Conservation (phyloP, 2,888 invertebrate genomes). For the Cheilosia urbana region DNA sequence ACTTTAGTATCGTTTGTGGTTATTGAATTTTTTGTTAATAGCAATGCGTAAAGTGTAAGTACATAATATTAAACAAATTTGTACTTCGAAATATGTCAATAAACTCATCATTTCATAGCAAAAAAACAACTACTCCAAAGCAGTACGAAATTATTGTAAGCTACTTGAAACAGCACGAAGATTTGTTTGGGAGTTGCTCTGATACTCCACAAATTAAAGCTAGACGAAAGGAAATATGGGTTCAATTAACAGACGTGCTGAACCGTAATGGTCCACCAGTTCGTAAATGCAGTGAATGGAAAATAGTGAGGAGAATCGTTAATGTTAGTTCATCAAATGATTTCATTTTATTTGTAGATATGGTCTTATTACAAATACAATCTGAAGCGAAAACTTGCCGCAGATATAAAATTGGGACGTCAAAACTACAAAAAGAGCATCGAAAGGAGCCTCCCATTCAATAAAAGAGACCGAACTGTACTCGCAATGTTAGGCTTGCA, state of each 20-base stretch:
- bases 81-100: not conserved
- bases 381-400: constrained; percentile 8
- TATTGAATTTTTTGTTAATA: not conserved
- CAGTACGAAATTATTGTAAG: constrained; percentile 4
- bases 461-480: not conserved
- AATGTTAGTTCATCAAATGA: not conserved
- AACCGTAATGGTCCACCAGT: constrained; percentile 2
- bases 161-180: not conserved
- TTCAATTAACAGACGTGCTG: not conserved
- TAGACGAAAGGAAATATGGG: not conserved
- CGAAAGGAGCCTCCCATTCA: not conserved
- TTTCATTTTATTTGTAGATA: constrained; percentile 2
- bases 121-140: constrained; percentile 5
- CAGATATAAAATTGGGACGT: not conserved
- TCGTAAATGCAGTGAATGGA: constrained; percentile 8
- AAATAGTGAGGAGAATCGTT: not conserved
- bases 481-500: not conserved
- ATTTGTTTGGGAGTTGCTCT: not conserved
- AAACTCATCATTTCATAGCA: not conserved
- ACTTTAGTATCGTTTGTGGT: not conserved
- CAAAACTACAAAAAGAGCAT: not conserved
- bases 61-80: not conserved
- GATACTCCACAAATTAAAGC: not conserved
- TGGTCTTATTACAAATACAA: constrained; percentile 22
- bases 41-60: not conserved